Base-by-base conservation (phyloP, 2,797 vertebrate species). In the Phylloscopus collybita region DNA sequence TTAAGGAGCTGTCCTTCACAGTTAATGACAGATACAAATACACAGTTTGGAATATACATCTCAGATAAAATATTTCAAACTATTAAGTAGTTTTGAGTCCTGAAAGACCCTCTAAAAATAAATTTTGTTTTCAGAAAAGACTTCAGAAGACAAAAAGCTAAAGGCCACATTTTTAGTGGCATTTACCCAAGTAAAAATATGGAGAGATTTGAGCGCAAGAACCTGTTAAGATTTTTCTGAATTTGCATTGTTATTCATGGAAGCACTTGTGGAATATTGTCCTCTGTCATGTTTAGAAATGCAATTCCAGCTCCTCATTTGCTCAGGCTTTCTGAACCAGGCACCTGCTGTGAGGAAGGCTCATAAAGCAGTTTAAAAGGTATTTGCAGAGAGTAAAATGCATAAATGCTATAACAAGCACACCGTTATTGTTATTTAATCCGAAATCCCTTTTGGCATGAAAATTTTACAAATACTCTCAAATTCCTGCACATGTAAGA, bases 321-420 rank as follows among this genome's bases (percentile, higher is more conserved):
- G 1, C 34, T 86, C 54, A 86, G 83, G 23, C 66, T 81, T 54
- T 80, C 70, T 80, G 70, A 74, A 93, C n/a, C 32, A 44, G 50
- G 47, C 57, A n/a, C 90, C 74, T 2, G 11, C 90, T 92, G 90
- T 32, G 88, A 91, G 64, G 36, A 83, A 60, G 3, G 2, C 40
- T 73, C 74, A 65, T 66, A 76, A 95, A 94, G 65, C 50, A 49
- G n/a, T 93, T 90, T 95, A 61, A 86, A 76, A 88, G 9, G 44
- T 50, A 64, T 75, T 71, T 93, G 51, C 29, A 67, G 38, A 60
- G 57, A 88, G 73, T 70, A 80, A 94, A 94, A 86, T 38, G 16
- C 69, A 62, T 54, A 80, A 86, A 90, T 65, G 38, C 34, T 72
- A 0, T 51, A 88, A 67, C 49, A 92, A 78, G 66, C 29, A 69